These are phyloP conservation scores for Beris chalybata DNA, from an alignment of 2,888 invertebrate species.

Conservation along the genomic window DNA sequence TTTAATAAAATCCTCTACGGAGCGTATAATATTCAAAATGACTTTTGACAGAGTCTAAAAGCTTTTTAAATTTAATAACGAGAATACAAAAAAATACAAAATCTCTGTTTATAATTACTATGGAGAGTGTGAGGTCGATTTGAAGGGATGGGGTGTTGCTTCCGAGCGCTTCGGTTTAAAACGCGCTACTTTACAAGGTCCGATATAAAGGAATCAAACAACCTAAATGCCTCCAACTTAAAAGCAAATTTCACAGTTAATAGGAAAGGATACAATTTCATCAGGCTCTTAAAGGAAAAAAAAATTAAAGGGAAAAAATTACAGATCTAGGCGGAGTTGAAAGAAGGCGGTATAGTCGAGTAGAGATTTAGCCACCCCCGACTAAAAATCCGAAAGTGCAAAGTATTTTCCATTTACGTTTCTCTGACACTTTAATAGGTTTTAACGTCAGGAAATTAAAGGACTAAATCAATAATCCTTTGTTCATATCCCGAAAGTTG, in stretches of 20 bases:
- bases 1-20: slow-evolving; percentile 15
- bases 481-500: slow-evolving; percentile 40
- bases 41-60: slow-evolving; percentile 38
- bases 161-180: slow-evolving; percentile 2
- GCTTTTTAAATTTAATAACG: slow-evolving; percentile 39
- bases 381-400: slow-evolving; percentile 24
- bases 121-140: background rate
- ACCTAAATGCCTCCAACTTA: slow-evolving; percentile 8
- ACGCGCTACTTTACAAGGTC: slow-evolving; percentile 2
- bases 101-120: slow-evolving; percentile 26
- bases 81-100: slow-evolving; percentile 26
- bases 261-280: slow-evolving; percentile 22
- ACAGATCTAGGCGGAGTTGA: background rate
- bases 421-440: slow-evolving; percentile 44
- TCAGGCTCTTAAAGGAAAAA: background rate
- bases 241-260: slow-evolving; percentile 10
- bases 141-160: slow-evolving; percentile 1
- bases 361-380: slow-evolving; percentile 3
- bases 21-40: slow-evolving; percentile 35
- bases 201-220: slow-evolving; percentile 19
- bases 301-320: background rate
- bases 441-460: slow-evolving; percentile 46
- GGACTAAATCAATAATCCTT: slow-evolving; percentile 44
- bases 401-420: slow-evolving; percentile 35
- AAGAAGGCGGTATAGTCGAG: background rate